phyloP scores from a whole-genome alignment of 2,113 vertebrate species.

The Spea bombifrons region DNA sequence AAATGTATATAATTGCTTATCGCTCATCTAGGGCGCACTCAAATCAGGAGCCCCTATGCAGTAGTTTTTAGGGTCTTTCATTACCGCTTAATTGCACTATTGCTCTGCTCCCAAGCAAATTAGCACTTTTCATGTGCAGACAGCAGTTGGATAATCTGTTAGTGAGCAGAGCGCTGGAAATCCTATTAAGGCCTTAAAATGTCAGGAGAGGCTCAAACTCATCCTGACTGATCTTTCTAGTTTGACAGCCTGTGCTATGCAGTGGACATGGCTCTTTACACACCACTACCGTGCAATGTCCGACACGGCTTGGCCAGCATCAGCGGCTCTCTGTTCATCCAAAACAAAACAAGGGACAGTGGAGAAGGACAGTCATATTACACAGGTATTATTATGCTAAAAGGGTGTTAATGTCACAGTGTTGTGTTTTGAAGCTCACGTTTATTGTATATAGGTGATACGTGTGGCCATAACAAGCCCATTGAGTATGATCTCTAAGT shows the following conservation, averaged over 20 bases:
- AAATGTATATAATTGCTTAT: too few species aligned
- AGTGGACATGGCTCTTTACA: slow-evolving; percentile 25
- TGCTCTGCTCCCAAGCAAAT: not conserved
- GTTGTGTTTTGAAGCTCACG: too few species aligned
- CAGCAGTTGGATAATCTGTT: slow-evolving; percentile 21
- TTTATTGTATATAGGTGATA: too few species aligned
- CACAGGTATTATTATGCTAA: slow-evolving; percentile 59
- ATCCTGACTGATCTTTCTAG: not conserved
- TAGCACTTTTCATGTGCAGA: not conserved
- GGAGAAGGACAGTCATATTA: slow-evolving; percentile 52
- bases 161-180: slow-evolving; percentile 10
- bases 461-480: too few species aligned
- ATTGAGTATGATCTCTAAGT: too few species aligned
- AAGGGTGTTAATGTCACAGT: too few species aligned
- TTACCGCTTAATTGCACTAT: too few species aligned
- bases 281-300: slow-evolving; percentile 62
- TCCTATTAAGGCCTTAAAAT: slow-evolving; percentile 9
- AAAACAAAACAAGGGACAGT: slow-evolving; percentile 71
- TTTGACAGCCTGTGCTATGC: rapidly evolving
- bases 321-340: slow-evolving; percentile 69
- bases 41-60: too few species aligned
- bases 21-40: too few species aligned
- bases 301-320: slow-evolving; percentile 64
- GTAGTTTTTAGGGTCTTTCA: too few species aligned
- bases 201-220: slow-evolving; percentile 20